Evolutionary conservation across 2,113 vertebrate genomes (phyloP).

Genomic region (Megalops atlanticus): DNA sequence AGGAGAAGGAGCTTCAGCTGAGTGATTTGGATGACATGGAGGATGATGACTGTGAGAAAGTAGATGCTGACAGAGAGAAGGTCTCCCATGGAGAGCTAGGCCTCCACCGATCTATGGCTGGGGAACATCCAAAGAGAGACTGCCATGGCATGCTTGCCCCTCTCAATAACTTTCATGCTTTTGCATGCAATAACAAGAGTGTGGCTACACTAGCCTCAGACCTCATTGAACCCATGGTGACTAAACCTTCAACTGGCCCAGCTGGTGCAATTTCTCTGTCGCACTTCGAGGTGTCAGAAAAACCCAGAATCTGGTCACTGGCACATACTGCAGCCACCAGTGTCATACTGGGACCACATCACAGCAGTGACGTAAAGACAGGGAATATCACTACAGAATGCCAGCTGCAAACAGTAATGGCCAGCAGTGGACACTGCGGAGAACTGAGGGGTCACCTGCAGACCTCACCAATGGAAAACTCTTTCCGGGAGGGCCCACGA

Average conservation of each 20-base stretch:
- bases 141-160: slow-evolving; percentile 67
- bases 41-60: slow-evolving; percentile 80
- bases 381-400: slow-evolving; percentile 63
- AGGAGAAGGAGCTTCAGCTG: slow-evolving; percentile 78
- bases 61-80: slow-evolving; percentile 76
- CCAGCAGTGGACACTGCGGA: slow-evolving; percentile 53
- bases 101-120: slow-evolving; percentile 50
- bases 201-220: slow-evolving; percentile 57
- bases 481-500: slow-evolving; percentile 63
- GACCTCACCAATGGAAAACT: slow-evolving; percentile 60
- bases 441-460: slow-evolving; percentile 62
- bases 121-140: slow-evolving; percentile 67
- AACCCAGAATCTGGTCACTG: slow-evolving; percentile 91
- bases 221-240: slow-evolving; percentile 65
- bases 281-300: slow-evolving; percentile 76
- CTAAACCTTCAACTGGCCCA: slow-evolving; percentile 51
- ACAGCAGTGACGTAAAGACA: slow-evolving; percentile 60
- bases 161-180: slow-evolving; percentile 68
- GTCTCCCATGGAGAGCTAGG: slow-evolving; percentile 55
- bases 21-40: slow-evolving; percentile 89
- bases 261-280: slow-evolving; percentile 57
- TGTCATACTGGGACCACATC: slow-evolving; percentile 61
- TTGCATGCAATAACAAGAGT: slow-evolving; percentile 71
- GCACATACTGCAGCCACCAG: slow-evolving; percentile 81
- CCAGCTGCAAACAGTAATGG: slow-evolving; percentile 55